Evolutionary conservation across 2,888 invertebrate genomes (phyloP), one percentile per base, ranked within the genome.

Genomic region (Therioaphis trifolii): DNA sequence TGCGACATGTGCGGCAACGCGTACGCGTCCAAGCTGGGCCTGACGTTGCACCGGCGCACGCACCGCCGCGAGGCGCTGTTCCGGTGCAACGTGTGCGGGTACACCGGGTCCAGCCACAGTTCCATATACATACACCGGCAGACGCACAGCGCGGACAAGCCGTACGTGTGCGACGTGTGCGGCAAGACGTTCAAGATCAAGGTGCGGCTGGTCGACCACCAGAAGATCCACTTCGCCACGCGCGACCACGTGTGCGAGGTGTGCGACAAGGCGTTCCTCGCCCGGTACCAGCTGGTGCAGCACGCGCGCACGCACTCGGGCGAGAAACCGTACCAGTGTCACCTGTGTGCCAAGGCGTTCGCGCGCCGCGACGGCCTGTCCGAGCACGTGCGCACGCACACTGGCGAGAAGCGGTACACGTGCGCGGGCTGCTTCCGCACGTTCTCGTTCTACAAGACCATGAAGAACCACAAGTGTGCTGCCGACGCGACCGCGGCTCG

Each of bases 331-430:
- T 88, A 89, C 85, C 88, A 89, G 66, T 90, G 90, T 86, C 89
- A 90, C 86, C 88, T 90, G 74, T 90, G 90, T 86, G 89, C 89
- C 85, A 89, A 89, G 86, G 88, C 89, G 35, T 90, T 89, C 85
- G 88, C 88, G 77, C 87, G 89, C 9, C 88, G 88, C 74, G 89
- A 89, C 85, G 89, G 89, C 85, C 86, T 89, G 5, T 88, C 88
- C 82, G 87, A 88, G 18, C 89, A 89, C 86, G 88, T 88, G 11
- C 61, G 86, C 15, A 86, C 84, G 12, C 86, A 86, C 63, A 86
- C 86, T 0, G 84, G 85, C 4, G 86, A 86, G 49, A 86, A 85
- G 79, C 84, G 85, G 18, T 86, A 86, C 43, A 85, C 85, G 4
- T 86, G 86, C 61, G n/a, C 52, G 1, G 76, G 71, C 2, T 86